phyloP scores from a whole-genome alignment of 2,797 vertebrate species.

The Pangasius larnaudii region DNA sequence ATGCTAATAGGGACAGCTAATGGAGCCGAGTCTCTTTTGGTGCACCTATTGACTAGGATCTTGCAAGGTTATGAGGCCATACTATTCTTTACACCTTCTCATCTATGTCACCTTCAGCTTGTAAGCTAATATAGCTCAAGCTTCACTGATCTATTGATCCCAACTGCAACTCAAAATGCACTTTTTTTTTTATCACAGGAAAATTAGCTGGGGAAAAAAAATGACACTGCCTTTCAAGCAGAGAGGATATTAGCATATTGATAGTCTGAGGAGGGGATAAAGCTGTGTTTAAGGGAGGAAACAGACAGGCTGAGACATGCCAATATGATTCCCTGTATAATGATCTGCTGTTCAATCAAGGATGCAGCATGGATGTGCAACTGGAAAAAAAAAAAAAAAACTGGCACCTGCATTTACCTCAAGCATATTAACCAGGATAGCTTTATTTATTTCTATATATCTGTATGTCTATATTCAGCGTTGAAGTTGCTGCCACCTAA shows the following conservation, averaged over 20 bases:
- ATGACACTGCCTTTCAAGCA: conserved; percentile 56
- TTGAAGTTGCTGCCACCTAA: conserved; percentile 27
- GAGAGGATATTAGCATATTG: conserved; percentile 60
- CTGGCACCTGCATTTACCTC: not conserved
- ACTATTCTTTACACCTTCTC: conserved; percentile 60
- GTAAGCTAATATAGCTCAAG: conserved; percentile 81
- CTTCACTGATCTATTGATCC: conserved; percentile 79
- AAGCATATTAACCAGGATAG: not conserved
- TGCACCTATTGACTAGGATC: conserved; percentile 46
- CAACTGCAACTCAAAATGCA: conserved; percentile 68
- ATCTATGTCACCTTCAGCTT: conserved; percentile 52
- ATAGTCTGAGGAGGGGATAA: conserved; percentile 55
- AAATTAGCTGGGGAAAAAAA: conserved; percentile 70
- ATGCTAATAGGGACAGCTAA: conserved; percentile 61
- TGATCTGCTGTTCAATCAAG: conserved; percentile 23
- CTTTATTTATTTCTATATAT: not conserved
- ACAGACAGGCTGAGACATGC: conserved; percentile 20
- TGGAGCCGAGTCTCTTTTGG: conserved; percentile 58
- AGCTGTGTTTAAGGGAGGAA: conserved; percentile 44
- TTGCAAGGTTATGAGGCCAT: conserved; percentile 46
- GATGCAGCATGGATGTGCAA: not conserved
- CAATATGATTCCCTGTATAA: conserved; percentile 15
- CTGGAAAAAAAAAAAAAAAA: not conserved
- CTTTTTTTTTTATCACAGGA: conserved; percentile 63
- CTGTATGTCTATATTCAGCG: not conserved